Conservation (phyloP, 2,113 vertebrate species). For the Anolis sagrei region DNA sequence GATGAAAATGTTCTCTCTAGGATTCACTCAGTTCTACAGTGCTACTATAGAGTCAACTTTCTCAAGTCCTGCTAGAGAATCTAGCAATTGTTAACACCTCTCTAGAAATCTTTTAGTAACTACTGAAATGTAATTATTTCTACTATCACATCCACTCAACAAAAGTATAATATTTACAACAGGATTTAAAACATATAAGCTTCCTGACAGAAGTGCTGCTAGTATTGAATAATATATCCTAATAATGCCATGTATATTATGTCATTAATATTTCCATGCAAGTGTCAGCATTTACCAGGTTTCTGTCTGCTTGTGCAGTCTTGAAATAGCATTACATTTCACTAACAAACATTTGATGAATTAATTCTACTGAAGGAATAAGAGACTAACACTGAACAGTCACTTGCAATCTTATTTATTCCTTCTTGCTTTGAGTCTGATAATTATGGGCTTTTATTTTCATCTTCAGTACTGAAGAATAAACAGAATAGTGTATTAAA, state of each 20-base stretch:
- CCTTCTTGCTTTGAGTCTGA: not conserved
- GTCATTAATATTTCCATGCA: not conserved
- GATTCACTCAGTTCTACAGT: no score
- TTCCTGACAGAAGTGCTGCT: not conserved
- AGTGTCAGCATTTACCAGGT: slow-evolving; percentile 3
- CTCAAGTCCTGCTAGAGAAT: no score
- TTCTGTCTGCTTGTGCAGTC: not conserved
- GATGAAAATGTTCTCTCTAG: no score
- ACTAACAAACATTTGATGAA: not conserved
- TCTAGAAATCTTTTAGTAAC: not conserved
- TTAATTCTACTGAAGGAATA: not conserved
- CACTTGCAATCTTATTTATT: not conserved
- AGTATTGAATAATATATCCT: not conserved
- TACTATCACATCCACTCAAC: not conserved
- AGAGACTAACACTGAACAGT: not conserved
- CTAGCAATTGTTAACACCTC: no score
- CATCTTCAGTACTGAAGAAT: not conserved
- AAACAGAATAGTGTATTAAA: not conserved
- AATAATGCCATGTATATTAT: not conserved
- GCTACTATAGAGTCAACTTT: no score
- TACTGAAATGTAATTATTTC: not conserved
- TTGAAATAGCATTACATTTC: not conserved
- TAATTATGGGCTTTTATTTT: not conserved
- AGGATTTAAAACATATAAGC: not conserved
- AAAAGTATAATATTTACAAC: not conserved